Evolutionary conservation across 2,113 vertebrate species (phyloP).

Genomic region (Camelus dromedarius): DNA sequence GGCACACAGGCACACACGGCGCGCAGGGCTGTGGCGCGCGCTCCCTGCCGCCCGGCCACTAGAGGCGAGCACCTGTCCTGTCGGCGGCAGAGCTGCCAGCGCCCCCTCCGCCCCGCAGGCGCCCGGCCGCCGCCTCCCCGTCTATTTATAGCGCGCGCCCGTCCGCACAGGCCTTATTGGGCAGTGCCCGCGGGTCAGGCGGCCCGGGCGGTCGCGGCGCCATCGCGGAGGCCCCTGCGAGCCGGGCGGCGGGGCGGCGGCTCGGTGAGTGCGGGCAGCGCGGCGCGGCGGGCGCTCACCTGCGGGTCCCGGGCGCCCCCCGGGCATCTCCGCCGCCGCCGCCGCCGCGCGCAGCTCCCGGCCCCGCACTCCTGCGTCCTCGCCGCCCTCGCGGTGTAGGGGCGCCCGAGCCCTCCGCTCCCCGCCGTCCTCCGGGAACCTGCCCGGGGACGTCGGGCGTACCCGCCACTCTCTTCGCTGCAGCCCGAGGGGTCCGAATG

Average conservation of each 20-base stretch:
- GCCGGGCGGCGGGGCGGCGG: neutral
- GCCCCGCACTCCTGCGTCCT: neutral
- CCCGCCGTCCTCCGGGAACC: neutral
- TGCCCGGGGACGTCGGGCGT: neutral
- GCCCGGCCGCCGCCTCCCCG: neutral
- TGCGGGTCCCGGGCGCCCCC: neutral
- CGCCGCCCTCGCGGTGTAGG: neutral
- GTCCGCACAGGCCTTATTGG: neutral
- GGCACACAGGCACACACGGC: neutral
- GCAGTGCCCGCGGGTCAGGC: neutral
- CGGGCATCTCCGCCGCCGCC: neutral
- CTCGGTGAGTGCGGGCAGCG: neutral
- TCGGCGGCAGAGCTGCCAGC: neutral
- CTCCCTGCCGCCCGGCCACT: accelerated
- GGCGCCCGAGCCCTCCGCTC: neutral
- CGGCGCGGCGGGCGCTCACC: neutral
- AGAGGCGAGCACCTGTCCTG: neutral
- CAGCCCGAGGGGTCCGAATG: slow-evolving; percentile 38
- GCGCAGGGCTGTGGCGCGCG: too few species aligned
- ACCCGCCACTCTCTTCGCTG: neutral
- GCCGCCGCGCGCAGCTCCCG: neutral
- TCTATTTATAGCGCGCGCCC: slow-evolving; percentile 53
- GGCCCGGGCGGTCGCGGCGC: neutral
- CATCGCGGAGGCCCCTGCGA: neutral
- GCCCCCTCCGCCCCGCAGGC: neutral